Evolutionary conservation across 2,797 vertebrate genomes (phyloP).

Genomic region (Otolemur crassicaudatus): DNA sequence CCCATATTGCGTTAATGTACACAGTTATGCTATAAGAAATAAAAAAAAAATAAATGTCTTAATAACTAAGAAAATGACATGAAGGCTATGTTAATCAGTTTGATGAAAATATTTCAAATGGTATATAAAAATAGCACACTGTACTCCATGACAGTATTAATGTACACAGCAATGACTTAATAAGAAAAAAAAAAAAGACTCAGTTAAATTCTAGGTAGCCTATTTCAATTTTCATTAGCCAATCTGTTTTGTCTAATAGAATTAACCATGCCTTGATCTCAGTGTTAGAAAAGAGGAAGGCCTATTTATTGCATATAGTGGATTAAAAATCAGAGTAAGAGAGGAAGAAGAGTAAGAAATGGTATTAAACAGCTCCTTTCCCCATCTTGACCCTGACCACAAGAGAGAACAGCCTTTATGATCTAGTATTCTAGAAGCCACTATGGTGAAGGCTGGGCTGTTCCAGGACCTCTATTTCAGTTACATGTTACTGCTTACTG

Average conservation of each 20-base stretch:
- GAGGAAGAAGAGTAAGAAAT: background rate
- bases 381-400: background rate
- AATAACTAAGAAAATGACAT: too few relatives aligned
- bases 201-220: background rate
- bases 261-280: background rate
- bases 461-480: background rate
- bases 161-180: too few relatives aligned
- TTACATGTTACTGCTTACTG: background rate
- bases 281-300: background rate
- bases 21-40: too few relatives aligned
- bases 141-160: too few relatives aligned
- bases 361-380: background rate
- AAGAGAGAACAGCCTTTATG: background rate
- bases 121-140: too few relatives aligned
- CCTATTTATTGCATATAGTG: background rate
- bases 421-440: background rate
- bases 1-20: too few relatives aligned
- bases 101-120: too few relatives aligned
- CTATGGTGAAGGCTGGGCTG: background rate
- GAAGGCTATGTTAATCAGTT: too few relatives aligned
- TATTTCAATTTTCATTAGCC: slow-evolving; percentile 25
- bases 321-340: background rate
- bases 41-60: too few relatives aligned
- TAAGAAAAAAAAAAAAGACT: background rate
- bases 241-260: background rate